Evolutionary conservation across 2,797 vertebrate species (phyloP).

Genomic region (Poliocrania exsul): DNA sequence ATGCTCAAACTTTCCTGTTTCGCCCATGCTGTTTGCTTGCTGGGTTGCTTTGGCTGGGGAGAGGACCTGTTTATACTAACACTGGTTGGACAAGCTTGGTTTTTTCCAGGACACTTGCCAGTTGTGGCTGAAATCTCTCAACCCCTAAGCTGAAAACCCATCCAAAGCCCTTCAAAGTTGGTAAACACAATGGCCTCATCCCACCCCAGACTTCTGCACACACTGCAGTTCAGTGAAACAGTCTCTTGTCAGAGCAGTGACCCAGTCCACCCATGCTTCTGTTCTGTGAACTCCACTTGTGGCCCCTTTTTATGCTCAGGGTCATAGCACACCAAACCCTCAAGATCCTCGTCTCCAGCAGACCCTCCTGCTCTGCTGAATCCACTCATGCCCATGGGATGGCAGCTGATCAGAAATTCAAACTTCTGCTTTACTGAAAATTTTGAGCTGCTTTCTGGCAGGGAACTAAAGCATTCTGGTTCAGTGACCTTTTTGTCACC

Average conservation of each 20-base stretch:
- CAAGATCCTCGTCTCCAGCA: background rate
- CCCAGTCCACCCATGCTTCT: background rate
- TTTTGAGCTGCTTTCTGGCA: background rate
- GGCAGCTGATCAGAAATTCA: background rate
- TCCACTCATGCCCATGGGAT: accelerated
- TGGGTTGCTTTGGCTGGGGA: background rate
- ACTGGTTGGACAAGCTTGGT: background rate
- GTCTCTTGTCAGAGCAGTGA: background rate
- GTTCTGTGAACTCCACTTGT: background rate
- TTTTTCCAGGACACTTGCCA: background rate
- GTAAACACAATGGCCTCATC: background rate
- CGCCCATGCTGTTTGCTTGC: background rate
- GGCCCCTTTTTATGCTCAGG: background rate
- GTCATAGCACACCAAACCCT: background rate
- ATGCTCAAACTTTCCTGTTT: background rate
- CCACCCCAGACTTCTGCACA: background rate
- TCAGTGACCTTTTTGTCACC: background rate
- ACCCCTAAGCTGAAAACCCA: background rate
- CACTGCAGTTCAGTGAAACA: background rate
- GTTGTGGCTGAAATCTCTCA: background rate
- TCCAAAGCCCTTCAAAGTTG: background rate
- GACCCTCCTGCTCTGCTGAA: background rate
- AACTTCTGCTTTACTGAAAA: background rate
- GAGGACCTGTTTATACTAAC: background rate
- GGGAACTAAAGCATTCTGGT: background rate